Evolutionary conservation across 2,797 vertebrate genomes (phyloP).

Genomic region (Tinamus major): DNA sequence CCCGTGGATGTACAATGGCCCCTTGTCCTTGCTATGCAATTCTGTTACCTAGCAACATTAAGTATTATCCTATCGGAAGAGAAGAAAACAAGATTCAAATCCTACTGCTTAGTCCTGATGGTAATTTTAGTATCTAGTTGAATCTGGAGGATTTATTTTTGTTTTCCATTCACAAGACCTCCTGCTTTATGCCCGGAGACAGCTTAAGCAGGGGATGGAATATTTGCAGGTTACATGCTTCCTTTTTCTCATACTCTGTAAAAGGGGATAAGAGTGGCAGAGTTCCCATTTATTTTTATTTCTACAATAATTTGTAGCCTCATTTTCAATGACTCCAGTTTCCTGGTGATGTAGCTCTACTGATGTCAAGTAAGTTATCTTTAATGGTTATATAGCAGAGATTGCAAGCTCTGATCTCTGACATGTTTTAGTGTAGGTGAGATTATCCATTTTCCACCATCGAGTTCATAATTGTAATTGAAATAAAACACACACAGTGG

Average conservation of each 20-base stretch:
- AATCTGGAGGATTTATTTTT: conserved; percentile 23
- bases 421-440: neutral
- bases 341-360: neutral
- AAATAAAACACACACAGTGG: neutral
- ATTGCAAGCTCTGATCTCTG: neutral
- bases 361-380: neutral
- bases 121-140: conserved; percentile 5
- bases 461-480: neutral
- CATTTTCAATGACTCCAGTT: neutral
- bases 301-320: neutral
- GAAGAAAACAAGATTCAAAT: neutral
- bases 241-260: neutral
- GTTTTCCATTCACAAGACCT: neutral
- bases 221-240: neutral
- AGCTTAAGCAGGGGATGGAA: neutral
- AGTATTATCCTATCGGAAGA: neutral
- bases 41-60: conserved; percentile 17
- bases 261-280: neutral
- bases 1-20: neutral
- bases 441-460: neutral
- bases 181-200: conserved; percentile 20
- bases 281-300: neutral
- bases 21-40: neutral
- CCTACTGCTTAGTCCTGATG: neutral
- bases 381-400: neutral